These are phyloP conservation scores for Cyclophora albipunctata DNA, from an alignment of 2,888 invertebrate genomes.

Conservation along the genomic window DNA sequence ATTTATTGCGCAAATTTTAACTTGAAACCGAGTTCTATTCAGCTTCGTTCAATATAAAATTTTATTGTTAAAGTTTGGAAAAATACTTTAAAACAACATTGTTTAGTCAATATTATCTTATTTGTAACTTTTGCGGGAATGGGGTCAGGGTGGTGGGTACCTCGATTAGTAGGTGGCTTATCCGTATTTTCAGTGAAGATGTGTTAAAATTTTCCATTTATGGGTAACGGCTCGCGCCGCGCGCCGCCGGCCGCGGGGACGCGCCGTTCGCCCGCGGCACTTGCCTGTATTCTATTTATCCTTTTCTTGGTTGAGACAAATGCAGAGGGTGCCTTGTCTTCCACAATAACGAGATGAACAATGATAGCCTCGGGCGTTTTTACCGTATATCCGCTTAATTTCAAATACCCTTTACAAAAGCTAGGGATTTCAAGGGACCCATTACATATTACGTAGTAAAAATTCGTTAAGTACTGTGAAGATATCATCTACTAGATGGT, in stretches of 20 bases:
- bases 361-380: conserved; percentile 6
- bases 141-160: no score
- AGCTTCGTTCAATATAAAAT: no score
- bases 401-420: neutral
- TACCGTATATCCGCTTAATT: neutral
- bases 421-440: neutral
- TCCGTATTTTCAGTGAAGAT: no score
- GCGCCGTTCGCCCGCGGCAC: conserved; percentile 12
- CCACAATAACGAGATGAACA: conserved; percentile 13
- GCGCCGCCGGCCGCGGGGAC: conserved; percentile 2
- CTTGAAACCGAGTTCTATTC: no score
- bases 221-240: conserved; percentile 2
- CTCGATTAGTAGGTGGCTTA: no score
- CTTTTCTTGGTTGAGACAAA: conserved; percentile 14
- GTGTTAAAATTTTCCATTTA: conserved; percentile 2
- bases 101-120: no score
- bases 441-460: neutral
- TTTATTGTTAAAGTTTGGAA: no score
- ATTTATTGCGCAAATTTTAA: no score
- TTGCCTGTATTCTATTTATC: conserved; percentile 19
- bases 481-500: no score
- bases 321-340: conserved; percentile 13
- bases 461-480: no score
- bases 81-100: no score
- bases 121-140: no score